A percentile compares a stretch with the other conserved stretches of the same genome.
Conservation (phyloP, 2,888 invertebrate species). For the Sclerodermus sp. region DNA sequence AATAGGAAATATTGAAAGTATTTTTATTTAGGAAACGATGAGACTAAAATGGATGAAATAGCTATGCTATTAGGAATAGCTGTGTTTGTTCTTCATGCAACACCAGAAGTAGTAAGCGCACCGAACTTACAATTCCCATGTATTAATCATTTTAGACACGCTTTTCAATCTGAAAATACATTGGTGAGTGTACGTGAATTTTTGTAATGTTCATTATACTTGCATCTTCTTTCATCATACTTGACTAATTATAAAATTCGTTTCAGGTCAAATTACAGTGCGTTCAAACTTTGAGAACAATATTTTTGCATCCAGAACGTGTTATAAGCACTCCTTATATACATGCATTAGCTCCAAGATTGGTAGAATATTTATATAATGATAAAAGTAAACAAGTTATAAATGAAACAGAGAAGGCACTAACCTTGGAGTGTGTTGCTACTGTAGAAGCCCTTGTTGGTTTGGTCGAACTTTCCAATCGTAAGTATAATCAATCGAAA, state of each 20-base stretch:
- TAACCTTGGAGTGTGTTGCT: constrained; percentile 73
- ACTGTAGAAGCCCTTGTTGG: constrained; percentile 76
- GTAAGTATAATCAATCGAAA: constrained; percentile 61
- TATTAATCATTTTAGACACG: constrained; percentile 88
- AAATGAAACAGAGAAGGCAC: constrained; percentile 70
- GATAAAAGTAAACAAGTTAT: constrained; percentile 65
- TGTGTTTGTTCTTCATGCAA: constrained; percentile 83
- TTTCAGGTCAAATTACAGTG: constrained; percentile 73
- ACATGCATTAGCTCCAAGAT: constrained; percentile 76
- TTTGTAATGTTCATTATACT: not conserved
- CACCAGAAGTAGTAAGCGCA: constrained; percentile 73
- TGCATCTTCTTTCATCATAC: constrained; percentile 6
- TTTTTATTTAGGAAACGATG: constrained; percentile 62
- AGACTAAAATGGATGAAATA: constrained; percentile 79
- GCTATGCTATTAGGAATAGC: constrained; percentile 87
- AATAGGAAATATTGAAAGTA: constrained; percentile 19
- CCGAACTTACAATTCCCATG: constrained; percentile 88
- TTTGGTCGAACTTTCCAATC: constrained; percentile 74
- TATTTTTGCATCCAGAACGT: constrained; percentile 74
- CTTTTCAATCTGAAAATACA: constrained; percentile 69
- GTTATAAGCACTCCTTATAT: constrained; percentile 78
- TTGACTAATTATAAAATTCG: constrained; percentile 9
- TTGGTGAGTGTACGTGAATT: constrained; percentile 55
- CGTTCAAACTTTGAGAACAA: constrained; percentile 75
- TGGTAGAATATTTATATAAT: constrained; percentile 74